These are phyloP conservation scores for Campopleginae sp. DNA, from an alignment of 2,888 invertebrate genomes.

Conservation along the genomic window DNA sequence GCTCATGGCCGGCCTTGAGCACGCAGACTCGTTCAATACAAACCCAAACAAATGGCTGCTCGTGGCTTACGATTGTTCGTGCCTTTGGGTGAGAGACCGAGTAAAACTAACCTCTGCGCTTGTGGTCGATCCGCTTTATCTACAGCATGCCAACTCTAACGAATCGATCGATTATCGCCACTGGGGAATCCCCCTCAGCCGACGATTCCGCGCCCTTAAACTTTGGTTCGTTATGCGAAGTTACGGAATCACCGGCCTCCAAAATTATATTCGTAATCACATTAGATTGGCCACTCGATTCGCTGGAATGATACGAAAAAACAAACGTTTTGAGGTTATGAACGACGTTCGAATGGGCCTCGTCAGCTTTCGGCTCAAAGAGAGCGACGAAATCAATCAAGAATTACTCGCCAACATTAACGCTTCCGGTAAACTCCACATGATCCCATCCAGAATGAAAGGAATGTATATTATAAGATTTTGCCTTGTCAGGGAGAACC, in stretches of 20 bases:
- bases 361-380: constrained; percentile 91
- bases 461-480: constrained; percentile 92
- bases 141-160: constrained; percentile 92
- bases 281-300: constrained; percentile 91
- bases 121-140: constrained; percentile 94
- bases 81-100: constrained; percentile 92
- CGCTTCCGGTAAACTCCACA: constrained; percentile 92
- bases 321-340: constrained; percentile 90
- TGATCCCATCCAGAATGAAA: constrained; percentile 93
- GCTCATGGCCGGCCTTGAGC: constrained; percentile 88
- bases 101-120: constrained; percentile 92
- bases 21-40: constrained; percentile 94
- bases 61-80: constrained; percentile 94
- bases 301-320: constrained; percentile 88
- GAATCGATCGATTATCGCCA: constrained; percentile 91
- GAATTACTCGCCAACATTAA: constrained; percentile 92
- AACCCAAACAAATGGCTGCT: constrained; percentile 96
- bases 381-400: constrained; percentile 90
- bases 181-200: constrained; percentile 94
- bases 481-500: constrained; percentile 92
- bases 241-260: constrained; percentile 93
- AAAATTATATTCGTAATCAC: constrained; percentile 93
- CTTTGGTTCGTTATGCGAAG: constrained; percentile 94
- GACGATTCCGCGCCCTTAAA: constrained; percentile 93
- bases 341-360: constrained; percentile 91